These are phyloP conservation scores for Brachyalestes nurse DNA, from an alignment of 2,797 vertebrate genomes.

Conservation along the genomic window DNA sequence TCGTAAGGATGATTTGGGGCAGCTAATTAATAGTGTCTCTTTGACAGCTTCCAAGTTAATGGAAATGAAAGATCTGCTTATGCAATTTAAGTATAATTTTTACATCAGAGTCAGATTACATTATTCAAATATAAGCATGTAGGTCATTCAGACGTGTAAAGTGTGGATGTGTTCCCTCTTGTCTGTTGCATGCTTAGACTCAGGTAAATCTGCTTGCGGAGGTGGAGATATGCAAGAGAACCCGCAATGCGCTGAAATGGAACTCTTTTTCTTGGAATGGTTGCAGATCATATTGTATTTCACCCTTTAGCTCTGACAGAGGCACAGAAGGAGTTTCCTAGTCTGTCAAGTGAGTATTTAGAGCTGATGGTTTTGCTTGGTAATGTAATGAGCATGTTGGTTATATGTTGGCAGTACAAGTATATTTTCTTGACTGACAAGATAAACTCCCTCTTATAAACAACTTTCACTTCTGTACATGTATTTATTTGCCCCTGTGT, in stretches of 20 bases:
- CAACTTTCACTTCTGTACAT: neutral
- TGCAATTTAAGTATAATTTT: neutral
- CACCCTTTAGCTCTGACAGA: neutral
- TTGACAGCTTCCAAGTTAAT: conserved; percentile 10
- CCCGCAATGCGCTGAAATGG: neutral
- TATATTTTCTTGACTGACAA: neutral
- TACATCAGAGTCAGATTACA: neutral
- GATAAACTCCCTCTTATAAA: neutral
- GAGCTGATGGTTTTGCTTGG: neutral
- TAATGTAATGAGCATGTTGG: neutral
- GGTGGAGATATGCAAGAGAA: too few species aligned
- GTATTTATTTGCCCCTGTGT: too few species aligned
- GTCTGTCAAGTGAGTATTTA: conserved; percentile 23
- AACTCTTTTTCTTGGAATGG: neutral
- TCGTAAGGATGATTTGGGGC: neutral
- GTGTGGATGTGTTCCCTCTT: neutral
- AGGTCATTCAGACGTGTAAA: too few species aligned
- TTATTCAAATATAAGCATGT: too few species aligned
- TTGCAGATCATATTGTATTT: neutral
- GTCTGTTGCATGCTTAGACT: neutral
- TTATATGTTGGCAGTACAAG: neutral
- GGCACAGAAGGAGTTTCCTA: neutral
- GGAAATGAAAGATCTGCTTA: neutral
- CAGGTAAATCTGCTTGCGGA: neutral
- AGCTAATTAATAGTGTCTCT: neutral